Conservation (phyloP, 2,888 invertebrate genomes). For the Papilio gigon region DNA sequence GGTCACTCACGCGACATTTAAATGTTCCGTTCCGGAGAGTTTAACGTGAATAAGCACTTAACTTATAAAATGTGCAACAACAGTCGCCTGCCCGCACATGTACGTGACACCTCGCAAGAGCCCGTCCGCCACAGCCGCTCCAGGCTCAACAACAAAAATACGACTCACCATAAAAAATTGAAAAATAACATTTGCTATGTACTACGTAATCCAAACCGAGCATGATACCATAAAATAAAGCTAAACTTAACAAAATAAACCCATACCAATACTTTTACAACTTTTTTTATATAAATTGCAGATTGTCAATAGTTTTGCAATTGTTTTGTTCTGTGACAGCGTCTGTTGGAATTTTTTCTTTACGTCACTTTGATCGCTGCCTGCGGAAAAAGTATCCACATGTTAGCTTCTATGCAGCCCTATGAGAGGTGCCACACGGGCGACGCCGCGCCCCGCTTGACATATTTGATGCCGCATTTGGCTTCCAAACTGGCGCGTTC, state of each 20-base stretch:
- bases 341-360: constrained; percentile 36
- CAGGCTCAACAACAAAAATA: neutral
- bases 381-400: constrained; percentile 21
- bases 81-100: too few species aligned
- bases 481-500: too few species aligned
- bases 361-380: constrained; percentile 44
- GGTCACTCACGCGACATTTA: neutral
- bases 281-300: constrained; percentile 39
- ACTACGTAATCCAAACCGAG: constrained; percentile 54
- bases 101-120: too few species aligned
- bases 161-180: constrained; percentile 72
- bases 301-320: constrained; percentile 48
- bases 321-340: constrained; percentile 41
- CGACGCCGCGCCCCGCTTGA: neutral
- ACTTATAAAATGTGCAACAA: neutral
- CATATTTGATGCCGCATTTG: too few species aligned
- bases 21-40: neutral
- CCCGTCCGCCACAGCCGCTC: neutral
- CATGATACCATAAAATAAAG: constrained; percentile 62
- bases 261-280: constrained; percentile 47
- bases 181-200: constrained; percentile 73
- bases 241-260: constrained; percentile 56
- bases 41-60: neutral
- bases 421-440: neutral
- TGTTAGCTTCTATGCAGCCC: neutral